Evolutionary conservation across 2,797 vertebrate genomes (phyloP), one percentile per base, ranked within the genome.

Genomic region (Xiphophorus birchmanni): DNA sequence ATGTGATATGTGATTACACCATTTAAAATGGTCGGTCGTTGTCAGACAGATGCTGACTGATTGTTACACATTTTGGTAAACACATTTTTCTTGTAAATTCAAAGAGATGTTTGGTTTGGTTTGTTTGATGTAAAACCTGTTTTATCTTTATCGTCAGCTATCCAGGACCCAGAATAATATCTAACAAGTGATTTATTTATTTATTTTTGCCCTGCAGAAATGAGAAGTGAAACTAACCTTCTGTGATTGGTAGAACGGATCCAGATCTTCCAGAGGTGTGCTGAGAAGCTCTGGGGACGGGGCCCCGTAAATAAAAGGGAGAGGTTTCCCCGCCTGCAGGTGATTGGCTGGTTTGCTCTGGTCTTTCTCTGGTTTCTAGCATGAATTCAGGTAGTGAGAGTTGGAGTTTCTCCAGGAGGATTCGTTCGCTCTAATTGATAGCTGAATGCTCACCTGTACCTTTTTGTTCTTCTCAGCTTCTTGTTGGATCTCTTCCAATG

Each of bases 301-400:
- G 47, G 97, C 96, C 13, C 97, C 97, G 0, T 96, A 99, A 87
- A 98, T 96, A 56, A 97, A 96, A 0, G 98, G 97, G 65, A 99
- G 92, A 86, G 74, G 91, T 91, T 96, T 98, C 47, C 97, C 97
- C 0, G 95, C 96, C 87, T 98, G 97, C 78, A 99, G 93, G 86
- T 97, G 96, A 0, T 87, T 92, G 40, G 94, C 94, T 17, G 97
- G 95, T 86, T 96, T 96, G 72, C 87, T 73, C 17, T 93, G 91
- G 0, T 94, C 81, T 1, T 96, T 96, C 58, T 97, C 95, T 0
- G 84, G 81, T 11, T 94, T 88, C 90, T 97, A 79, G 15, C 32
- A 45, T 45, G 2, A 15, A 45, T 73, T 60, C 40, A 50, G 7
- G n/a, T 17, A 40, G 23, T 58, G 7, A 42, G 50, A 5, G 13